These are phyloP conservation scores for Sinosuthora webbiana DNA, from an alignment of 2,113 vertebrate genomes.

Conservation along the genomic window DNA sequence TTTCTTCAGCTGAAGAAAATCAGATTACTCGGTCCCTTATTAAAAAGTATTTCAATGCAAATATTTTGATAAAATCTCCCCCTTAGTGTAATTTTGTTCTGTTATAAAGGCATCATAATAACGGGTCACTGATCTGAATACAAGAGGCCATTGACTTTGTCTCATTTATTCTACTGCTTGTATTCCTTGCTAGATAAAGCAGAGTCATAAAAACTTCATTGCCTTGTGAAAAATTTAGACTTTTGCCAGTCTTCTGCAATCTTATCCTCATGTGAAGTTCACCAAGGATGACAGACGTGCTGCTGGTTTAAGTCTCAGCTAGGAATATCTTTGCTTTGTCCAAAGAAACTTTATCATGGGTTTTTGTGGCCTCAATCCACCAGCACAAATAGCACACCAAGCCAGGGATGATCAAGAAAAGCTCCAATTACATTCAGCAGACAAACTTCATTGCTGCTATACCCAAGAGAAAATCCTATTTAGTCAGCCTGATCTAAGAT, in stretches of 20 bases:
- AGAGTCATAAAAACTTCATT: constrained; percentile 1
- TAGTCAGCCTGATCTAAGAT: background rate
- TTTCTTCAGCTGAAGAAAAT: background rate
- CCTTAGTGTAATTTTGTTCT: background rate
- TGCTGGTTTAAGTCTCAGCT: background rate
- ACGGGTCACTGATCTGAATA: background rate
- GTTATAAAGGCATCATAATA: background rate
- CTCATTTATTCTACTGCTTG: background rate
- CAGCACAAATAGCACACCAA: background rate
- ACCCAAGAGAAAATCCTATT: constrained; percentile 10
- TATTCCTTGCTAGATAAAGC: background rate
- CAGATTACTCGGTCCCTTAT: background rate
- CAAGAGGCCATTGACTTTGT: background rate
- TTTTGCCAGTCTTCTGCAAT: background rate
- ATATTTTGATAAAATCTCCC: background rate
- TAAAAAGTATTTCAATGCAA: background rate
- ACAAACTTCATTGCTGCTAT: constrained; percentile 8
- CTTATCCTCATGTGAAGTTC: background rate
- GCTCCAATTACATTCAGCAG: background rate
- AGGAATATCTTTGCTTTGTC: background rate
- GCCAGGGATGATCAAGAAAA: background rate
- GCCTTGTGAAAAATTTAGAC: background rate
- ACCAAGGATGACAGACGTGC: background rate
- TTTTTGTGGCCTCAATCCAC: background rate
- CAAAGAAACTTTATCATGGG: background rate